These are phyloP conservation scores for Mallateleia sp. DNA, from an alignment of 2,888 invertebrate species.

Conservation along the genomic window DNA sequence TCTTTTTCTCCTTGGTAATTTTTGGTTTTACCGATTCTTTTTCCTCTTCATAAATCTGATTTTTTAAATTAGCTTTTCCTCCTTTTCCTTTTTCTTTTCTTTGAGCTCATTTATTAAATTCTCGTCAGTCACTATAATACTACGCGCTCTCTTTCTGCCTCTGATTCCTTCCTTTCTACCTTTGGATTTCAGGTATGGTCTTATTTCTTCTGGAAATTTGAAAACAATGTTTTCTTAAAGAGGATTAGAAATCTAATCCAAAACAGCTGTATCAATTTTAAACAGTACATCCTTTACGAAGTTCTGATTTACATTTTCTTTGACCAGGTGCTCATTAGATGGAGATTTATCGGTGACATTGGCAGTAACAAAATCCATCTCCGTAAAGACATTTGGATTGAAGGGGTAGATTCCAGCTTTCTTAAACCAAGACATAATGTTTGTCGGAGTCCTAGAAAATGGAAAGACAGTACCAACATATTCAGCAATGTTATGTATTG, in stretches of 20 bases:
- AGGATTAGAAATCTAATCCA: conserved; percentile 36
- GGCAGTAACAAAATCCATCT: conserved; percentile 46
- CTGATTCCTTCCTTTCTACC: no score
- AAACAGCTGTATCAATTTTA: conserved; percentile 41
- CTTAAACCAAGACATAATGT: conserved; percentile 60
- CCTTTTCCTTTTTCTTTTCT: no score
- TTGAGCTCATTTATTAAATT: no score
- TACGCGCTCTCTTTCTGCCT: no score
- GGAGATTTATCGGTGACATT: conserved; percentile 44
- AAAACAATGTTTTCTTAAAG: conserved; percentile 35
- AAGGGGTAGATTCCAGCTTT: conserved; percentile 64
- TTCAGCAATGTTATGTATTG: conserved; percentile 60
- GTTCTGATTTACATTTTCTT: conserved; percentile 23
- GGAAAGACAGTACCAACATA: conserved; percentile 46
- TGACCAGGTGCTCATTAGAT: not conserved
- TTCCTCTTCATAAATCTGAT: no score
- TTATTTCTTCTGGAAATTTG: conserved; percentile 38
- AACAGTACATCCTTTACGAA: conserved; percentile 28
- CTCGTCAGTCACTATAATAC: no score
- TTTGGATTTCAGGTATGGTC: no score
- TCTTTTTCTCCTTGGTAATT: no score
- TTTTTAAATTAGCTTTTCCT: no score
- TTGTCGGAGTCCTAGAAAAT: conserved; percentile 33
- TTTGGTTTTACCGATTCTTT: no score
- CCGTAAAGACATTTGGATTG: conserved; percentile 50